Conservation (phyloP, 1,140 invertebrate genomes). For the Caenorhabditis latens region DNA sequence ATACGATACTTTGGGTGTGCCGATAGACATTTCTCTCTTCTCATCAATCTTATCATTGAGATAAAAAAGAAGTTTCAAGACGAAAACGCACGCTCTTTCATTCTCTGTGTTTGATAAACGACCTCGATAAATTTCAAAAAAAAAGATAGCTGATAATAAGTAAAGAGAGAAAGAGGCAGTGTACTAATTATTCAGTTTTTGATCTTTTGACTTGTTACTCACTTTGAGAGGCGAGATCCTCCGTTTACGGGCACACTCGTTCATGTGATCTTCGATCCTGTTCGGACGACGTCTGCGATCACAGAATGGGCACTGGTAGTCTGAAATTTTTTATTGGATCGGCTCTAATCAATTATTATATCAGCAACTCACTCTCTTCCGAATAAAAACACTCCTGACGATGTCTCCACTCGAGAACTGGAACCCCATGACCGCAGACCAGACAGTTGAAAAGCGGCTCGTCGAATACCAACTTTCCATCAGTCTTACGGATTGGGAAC, state of each 20-base stretch:
- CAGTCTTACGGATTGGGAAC: too few species aligned
- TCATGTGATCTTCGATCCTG: background rate
- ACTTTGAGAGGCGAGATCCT: background rate
- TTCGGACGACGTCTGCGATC: background rate
- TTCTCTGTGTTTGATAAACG: too few species aligned
- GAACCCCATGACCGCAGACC: background rate
- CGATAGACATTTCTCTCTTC: too few species aligned
- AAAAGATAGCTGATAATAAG: too few species aligned
- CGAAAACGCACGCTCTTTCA: too few species aligned
- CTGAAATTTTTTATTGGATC: background rate
- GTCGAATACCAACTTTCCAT: too few species aligned
- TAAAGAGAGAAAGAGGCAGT: too few species aligned
- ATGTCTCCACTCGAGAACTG: background rate
- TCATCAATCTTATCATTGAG: too few species aligned
- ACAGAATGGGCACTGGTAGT: background rate
- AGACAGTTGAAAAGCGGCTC: background rate
- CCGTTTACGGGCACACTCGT: background rate
- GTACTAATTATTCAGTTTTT: too few species aligned
- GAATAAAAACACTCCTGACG: background rate
- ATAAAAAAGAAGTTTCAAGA: too few species aligned
- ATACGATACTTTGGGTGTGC: too few species aligned
- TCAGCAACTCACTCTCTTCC: background rate
- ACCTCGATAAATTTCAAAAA: too few species aligned
- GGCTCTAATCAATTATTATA: background rate
- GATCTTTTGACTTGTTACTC: background rate